Conservation (phyloP, 1,140 invertebrate species). For the Aphis craccivora region DNA sequence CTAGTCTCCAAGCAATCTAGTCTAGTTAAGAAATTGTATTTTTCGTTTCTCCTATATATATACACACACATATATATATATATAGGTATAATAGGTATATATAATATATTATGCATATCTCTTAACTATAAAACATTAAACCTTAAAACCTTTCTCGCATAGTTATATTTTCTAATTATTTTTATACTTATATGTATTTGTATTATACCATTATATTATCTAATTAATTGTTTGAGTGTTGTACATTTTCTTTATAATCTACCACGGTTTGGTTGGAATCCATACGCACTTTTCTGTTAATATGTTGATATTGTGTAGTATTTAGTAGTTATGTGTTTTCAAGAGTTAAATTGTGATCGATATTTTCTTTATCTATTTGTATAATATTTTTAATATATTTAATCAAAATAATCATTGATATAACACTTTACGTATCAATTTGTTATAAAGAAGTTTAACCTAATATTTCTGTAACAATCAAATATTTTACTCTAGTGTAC, state of each 20-base stretch:
- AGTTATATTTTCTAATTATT: not conserved
- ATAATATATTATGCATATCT: conserved; percentile 9
- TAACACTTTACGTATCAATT: not conserved
- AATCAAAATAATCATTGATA: not conserved
- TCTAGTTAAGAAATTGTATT: conserved; percentile 43
- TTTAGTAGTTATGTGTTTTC: not conserved
- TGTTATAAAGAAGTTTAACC: not conserved
- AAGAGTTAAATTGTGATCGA: not conserved
- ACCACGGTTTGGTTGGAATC: not conserved
- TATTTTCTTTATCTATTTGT: not conserved
- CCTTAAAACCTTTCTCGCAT: not conserved
- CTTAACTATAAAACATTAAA: conserved; percentile 1
- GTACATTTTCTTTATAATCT: not conserved
- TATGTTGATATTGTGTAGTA: not conserved
- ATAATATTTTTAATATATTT: not conserved
- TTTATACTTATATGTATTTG: not conserved
- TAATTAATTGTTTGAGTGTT: not conserved
- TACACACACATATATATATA: not conserved
- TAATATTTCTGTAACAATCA: not conserved
- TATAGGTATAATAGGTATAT: not conserved
- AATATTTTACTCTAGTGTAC: not conserved
- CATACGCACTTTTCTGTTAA: not conserved
- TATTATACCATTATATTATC: not conserved
- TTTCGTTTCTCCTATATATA: conserved; percentile 3
- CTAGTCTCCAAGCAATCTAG: conserved; percentile 53